Evolutionary conservation across 2,113 vertebrate species (phyloP), one percentile per base, ranked within the genome.

Genomic region (Gymnarchus niloticus): DNA sequence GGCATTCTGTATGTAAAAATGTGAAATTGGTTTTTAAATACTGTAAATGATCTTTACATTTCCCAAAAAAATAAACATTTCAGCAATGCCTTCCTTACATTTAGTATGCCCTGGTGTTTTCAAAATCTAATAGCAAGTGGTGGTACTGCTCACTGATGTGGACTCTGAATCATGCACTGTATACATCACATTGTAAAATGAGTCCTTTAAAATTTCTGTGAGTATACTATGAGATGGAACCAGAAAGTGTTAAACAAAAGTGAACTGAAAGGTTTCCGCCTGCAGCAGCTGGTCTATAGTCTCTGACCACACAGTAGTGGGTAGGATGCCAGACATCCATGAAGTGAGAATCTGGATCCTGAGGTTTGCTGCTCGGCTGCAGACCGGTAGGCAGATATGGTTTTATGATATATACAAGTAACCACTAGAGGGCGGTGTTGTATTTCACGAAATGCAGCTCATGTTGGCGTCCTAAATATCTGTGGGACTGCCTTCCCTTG

Each of bases 71-170:
- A 85, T 86, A 33, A 87, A 87, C 14, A 84, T 65, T 69, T 65
- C 49, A 49, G 69, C 85, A 83, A 85, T 37, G 56, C 84, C 87
- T 87, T 88, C 88, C 59, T 91, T n/a, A 23, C 82, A 90, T 85
- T 86, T 76, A 83, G 85, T 83, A 85, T 87, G 80, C 85, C 87
- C 54, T 33, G 90, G 88, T 88, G 87, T 88, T 87, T 88, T 51
- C 44, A 73, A 37, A 73, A 73, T 19, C 33, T 19, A 17, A 41
- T 33, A 41, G 33, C 17, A 41, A 69, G 65, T 19, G 65, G 4
- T 69, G 61, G 69, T 78, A 19, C 33, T 3, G 9, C 12, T 85
- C 5, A 89, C 87, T 49, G 84, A 69, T 85, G 81, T 59, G 49
- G 86, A 87, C n/a, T n/a, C n/a, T n/a, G n/a, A n/a, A n/a, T n/a